Evolutionary conservation across 2,888 invertebrate species (phyloP), one percentile per base, ranked within the genome.

Genomic region (Platycheirus rosarum): DNA sequence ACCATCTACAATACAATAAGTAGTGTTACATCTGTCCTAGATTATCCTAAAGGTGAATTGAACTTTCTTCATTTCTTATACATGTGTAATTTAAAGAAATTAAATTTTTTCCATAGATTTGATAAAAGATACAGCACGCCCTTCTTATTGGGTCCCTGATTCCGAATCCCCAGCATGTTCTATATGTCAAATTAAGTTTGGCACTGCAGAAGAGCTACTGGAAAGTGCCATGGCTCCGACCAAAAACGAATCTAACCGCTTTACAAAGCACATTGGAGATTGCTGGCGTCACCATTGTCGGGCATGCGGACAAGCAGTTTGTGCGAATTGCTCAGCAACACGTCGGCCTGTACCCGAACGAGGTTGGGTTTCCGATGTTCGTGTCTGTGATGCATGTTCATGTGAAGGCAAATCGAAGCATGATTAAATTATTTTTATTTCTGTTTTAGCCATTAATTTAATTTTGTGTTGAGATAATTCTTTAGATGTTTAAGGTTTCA

Each of bases 131-230:
- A 92, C 94, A 3, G 95, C 94, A 4, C 91, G 95, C 40, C 96
- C 96, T 0, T 90, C 93, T 0, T 96, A 96, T 89, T 96, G 96
- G 96, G 93, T 94, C 32, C 95, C 96, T 0, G 96, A 96, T 88
- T 92, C 92, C 4, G 93, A 95, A 86, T 93, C 95, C 60, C 91
- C 91, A 16, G 89, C 90, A 66, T 96, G 96, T 88, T 91, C 90
- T 78, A 92, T 94, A 9, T 96, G 96, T 88, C 89, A 92, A 23
- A 88, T 90, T 26, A 89, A 90, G 20, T 96, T 96, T 88, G 92
- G 92, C 5, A 88, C 89, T 1, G 90, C 90, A 16, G 89, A 90
- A 70, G 90, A 91, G 74, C 86, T 90, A 14, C 86, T 90, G 14
- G 91, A 92, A 32, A 82, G 88, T 74, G 87, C 86, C 18, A 87